Conservation (phyloP, 2,797 vertebrate genomes). For the Sebastes elongatus region DNA sequence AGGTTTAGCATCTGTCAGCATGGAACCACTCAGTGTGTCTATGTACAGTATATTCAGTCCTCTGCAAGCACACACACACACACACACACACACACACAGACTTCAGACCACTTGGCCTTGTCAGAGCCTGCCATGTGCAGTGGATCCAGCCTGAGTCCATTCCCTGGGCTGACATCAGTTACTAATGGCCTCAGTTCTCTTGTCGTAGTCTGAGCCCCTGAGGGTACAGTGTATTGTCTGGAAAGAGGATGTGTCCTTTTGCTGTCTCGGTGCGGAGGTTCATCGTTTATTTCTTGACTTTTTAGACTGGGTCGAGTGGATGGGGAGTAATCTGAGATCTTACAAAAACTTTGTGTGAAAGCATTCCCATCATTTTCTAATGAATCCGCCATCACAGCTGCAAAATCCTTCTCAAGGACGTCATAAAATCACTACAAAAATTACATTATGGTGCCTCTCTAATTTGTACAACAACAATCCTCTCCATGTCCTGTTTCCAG, state of each 20-base stretch:
- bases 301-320: not conserved
- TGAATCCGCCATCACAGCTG: not conserved
- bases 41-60: not conserved
- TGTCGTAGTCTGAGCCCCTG: slow-evolving; percentile 8
- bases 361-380: not conserved
- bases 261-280: not conserved
- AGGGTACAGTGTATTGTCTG: slow-evolving; percentile 6
- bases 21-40: slow-evolving; percentile 19
- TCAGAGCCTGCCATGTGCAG: slow-evolving; percentile 24
- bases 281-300: slow-evolving; percentile 3
- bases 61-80: slow-evolving; percentile 14
- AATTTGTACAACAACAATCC: not conserved
- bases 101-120: slow-evolving; percentile 17
- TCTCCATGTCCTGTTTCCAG: not conserved
- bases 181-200: slow-evolving; percentile 36
- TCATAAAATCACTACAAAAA: not conserved
- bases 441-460: not conserved
- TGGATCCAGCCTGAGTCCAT: slow-evolving; percentile 24
- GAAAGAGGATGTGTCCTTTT: slow-evolving; percentile 28
- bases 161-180: slow-evolving; percentile 40
- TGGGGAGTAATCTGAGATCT: not conserved
- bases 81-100: not conserved
- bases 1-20: slow-evolving; percentile 28
- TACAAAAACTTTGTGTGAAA: not conserved
- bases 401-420: not conserved